A percentile compares a stretch with the other conserved stretches of the same genome.
Evolutionary conservation across 64 coral and sea anemone genomes (phyloP).

Genomic region (Astreopora myriophthalma): DNA sequence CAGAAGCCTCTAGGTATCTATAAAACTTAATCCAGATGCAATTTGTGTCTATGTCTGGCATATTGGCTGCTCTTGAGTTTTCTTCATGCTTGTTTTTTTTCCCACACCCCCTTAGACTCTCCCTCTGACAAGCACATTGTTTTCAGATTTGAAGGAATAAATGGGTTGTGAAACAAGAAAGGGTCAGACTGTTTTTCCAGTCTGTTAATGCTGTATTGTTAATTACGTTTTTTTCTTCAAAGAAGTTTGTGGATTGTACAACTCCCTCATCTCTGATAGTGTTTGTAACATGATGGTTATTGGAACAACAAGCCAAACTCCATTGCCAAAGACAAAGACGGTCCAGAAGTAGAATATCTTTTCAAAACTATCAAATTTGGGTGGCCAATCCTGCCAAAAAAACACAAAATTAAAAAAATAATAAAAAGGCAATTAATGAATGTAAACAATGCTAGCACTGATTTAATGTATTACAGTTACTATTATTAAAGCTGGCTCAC

Average conservation of each 20-base stretch:
- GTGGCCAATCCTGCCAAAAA: conserved; percentile 73
- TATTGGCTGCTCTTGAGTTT: too few species aligned
- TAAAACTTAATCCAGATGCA: too few species aligned
- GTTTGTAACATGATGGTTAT: conserved; percentile 59
- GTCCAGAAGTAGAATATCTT: conserved; percentile 96
- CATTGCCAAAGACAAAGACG: conserved; percentile 83
- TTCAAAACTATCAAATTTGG: conserved; percentile 75
- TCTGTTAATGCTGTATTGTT: too few species aligned
- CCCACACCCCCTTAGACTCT: too few species aligned
- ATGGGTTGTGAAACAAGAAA: too few species aligned
- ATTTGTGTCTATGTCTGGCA: too few species aligned
- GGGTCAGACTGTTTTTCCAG: too few species aligned
- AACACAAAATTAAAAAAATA: neutral
- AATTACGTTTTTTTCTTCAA: conserved; percentile 15
- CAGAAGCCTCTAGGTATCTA: too few species aligned
- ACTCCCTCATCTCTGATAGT: conserved; percentile 54
- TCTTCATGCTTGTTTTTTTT: too few species aligned
- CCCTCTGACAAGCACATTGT: too few species aligned
- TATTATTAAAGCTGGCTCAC: too few species aligned
- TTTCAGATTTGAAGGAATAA: too few species aligned
- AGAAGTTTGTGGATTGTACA: neutral
- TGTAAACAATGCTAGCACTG: neutral
- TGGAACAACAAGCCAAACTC: conserved; percentile 77
- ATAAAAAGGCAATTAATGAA: neutral
- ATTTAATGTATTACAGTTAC: neutral